Evolutionary conservation across 2,797 vertebrate genomes (phyloP).

Genomic region (Karalla daura): DNA sequence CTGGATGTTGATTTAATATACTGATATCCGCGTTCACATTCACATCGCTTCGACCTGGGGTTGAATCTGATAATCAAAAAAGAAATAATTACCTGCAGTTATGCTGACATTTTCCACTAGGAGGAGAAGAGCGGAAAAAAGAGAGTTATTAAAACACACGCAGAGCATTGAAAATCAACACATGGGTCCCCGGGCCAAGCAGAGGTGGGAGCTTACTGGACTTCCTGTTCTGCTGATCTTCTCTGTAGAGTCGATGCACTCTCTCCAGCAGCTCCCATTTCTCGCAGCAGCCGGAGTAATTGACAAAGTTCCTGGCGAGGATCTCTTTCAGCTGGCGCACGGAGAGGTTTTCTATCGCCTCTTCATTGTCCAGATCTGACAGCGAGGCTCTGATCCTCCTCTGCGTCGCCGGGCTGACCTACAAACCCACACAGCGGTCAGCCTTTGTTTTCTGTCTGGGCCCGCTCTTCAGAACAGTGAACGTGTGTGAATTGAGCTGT

Average conservation of each 20-base stretch:
- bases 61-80: not conserved
- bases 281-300: conserved; percentile 98
- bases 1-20: not conserved
- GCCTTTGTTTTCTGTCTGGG: too few species aligned
- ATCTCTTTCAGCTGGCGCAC: conserved; percentile 98
- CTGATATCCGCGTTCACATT: not conserved
- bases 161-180: not conserved
- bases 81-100: conserved; percentile 81
- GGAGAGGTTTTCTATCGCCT: conserved; percentile 92
- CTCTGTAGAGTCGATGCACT: conserved; percentile 94
- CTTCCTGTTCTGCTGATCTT: conserved; percentile 93
- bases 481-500: not conserved
- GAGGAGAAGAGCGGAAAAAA: conserved; percentile 29
- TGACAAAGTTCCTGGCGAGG: conserved; percentile 96
- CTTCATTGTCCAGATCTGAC: conserved; percentile 92
- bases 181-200: not conserved
- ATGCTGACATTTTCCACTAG: conserved; percentile 88
- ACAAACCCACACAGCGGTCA: conserved; percentile 19
- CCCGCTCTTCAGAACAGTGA: not conserved
- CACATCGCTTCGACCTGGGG: not conserved
- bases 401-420: conserved; percentile 90
- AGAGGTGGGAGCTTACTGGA: conserved; percentile 81
- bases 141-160: not conserved
- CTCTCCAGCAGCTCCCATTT: conserved; percentile 98
- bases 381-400: conserved; percentile 91